Evolutionary conservation across 2,888 invertebrate species (phyloP).

Genomic region (Apamea anceps): DNA sequence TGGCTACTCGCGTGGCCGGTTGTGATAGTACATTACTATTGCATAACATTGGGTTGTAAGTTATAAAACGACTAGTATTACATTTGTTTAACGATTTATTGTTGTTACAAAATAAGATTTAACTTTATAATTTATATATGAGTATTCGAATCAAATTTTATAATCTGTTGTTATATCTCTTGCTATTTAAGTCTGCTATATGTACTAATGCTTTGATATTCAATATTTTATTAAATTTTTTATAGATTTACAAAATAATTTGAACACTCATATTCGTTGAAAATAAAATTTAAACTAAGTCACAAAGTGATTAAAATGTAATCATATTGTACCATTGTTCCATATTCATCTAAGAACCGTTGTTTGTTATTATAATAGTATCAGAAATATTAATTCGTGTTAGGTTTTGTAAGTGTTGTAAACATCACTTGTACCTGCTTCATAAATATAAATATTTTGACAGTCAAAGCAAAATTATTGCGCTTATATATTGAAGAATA

Average conservation of each 20-base stretch:
- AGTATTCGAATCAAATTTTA: constrained; percentile 72
- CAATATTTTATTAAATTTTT: constrained; percentile 68
- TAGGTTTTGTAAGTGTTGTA: constrained; percentile 86
- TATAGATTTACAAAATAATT: constrained; percentile 70
- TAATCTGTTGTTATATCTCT: constrained; percentile 73
- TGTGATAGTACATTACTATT: constrained; percentile 78
- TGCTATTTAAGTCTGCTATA: constrained; percentile 64
- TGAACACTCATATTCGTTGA: constrained; percentile 65
- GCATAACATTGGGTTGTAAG: constrained; percentile 73
- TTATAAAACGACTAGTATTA: constrained; percentile 77
- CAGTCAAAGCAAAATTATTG: constrained; percentile 90
- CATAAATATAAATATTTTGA: constrained; percentile 87
- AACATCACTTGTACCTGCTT: constrained; percentile 90
- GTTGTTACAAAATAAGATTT: constrained; percentile 78
- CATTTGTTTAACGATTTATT: constrained; percentile 76
- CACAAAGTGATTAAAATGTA: constrained; percentile 75
- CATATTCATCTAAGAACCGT: constrained; percentile 60
- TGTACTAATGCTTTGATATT: constrained; percentile 79
- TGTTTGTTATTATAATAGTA: constrained; percentile 68
- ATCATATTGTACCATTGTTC: constrained; percentile 60
- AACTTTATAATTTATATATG: constrained; percentile 77
- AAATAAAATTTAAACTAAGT: constrained; percentile 67
- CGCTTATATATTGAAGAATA: constrained; percentile 89
- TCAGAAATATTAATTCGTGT: constrained; percentile 70
- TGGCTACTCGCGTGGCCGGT: constrained; percentile 64